phyloP scores from a whole-genome alignment of 2,113 vertebrate genomes.

The Chaenocephalus aceratus region DNA sequence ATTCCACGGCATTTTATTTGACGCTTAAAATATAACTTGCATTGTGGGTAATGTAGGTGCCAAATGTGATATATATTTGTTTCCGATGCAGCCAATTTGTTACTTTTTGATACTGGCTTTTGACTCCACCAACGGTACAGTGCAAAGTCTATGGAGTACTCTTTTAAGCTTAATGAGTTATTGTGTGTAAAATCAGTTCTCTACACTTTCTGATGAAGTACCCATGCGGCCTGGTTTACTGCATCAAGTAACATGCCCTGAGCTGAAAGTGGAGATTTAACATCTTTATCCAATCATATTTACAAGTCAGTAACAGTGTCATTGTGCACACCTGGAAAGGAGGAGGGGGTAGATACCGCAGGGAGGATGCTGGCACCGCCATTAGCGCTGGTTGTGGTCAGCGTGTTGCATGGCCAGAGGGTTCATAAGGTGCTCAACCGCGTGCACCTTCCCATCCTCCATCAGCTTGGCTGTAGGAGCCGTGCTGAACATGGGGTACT shows the following conservation, averaged over 20 bases:
- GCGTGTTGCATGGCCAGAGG: constrained; percentile 91
- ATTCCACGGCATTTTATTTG: background rate
- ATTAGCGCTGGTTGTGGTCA: constrained; percentile 83
- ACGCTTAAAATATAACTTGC: background rate
- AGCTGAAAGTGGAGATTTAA: background rate
- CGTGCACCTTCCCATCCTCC: constrained; percentile 95
- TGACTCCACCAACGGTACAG: background rate
- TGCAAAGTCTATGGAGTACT: background rate
- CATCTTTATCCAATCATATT: background rate
- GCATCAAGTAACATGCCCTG: background rate
- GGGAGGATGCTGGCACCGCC: constrained; percentile 86
- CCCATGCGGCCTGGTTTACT: too few relatives aligned
- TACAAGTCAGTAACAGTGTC: constrained; percentile 5
- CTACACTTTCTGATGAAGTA: background rate
- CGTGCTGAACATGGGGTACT: constrained; percentile 94
- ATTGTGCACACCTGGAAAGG: constrained; percentile 90
- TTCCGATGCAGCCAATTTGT: background rate
- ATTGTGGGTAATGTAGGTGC: background rate
- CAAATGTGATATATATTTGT: background rate
- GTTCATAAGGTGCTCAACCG: constrained; percentile 95
- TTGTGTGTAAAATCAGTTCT: background rate
- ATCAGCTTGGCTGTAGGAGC: constrained; percentile 91
- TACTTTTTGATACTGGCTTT: background rate
- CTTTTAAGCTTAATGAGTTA: background rate
- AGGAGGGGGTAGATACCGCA: constrained; percentile 93